Base-by-base conservation (phyloP, 2,797 vertebrate genomes). In the Mionectes olivaceus region DNA sequence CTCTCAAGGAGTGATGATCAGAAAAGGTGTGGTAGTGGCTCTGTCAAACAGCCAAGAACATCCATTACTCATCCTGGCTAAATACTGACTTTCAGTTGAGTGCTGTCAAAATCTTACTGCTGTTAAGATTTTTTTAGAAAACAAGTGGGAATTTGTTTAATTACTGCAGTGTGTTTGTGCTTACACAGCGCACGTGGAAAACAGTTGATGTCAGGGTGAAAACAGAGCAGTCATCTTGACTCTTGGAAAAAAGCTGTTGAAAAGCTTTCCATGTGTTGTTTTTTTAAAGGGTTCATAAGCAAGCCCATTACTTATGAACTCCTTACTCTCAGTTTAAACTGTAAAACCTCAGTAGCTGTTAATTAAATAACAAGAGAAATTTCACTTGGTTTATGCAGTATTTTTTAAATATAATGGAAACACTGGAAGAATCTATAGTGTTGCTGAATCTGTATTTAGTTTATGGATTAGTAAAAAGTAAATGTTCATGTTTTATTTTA, bases 391-490 rank as follows among this genome's bases (percentile, higher is more conserved):
- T 79, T 90, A 8, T 91, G 7, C 17, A 41, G 61, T 63, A 33
- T 35, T 81, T 39, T 60, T 67, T 94, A 67, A 53, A 80, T 43
- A 28, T 59, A 68, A 68, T 32, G 59, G 43, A 50, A 61, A 37
- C 35, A 13, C 53, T 93, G 63, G 73, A 69, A 83, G 92, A 24
- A 25, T 76, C 73, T 93, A 5, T 81, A 69, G 15, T 92, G 43
- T 52, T 95, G 16, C 81, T 85, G 50, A 85, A 53, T 78, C n/a
- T 93, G 44, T 95, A 21, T 87, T 65, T 96, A 30, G 16, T 91
- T 83, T 91, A 53, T 61, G 25, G 50, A 73, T 85, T 96, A 91
- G 44, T 95, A 80, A 87, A 81, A 55, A 96, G 44, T 68, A 30
- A 89, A 18, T 64, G 39, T 83, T 52, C 7, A 19, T 68, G 92